These are phyloP conservation scores for Drosophila nigricruria DNA, from an alignment of 2,888 invertebrate species.

Conservation along the genomic window DNA sequence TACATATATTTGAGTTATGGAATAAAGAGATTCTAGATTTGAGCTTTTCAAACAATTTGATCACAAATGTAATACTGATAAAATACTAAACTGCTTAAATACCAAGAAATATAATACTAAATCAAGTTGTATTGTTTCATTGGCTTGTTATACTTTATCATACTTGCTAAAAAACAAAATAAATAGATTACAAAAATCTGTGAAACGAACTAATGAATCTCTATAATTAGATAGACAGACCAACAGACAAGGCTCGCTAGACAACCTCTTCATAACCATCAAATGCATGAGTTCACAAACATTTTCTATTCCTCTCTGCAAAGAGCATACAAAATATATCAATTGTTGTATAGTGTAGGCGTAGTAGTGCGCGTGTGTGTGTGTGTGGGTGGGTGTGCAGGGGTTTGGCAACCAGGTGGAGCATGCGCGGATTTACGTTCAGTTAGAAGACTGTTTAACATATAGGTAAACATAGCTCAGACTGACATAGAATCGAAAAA, in stretches of 20 bases:
- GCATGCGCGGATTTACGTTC: conserved; percentile 31
- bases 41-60: too few species aligned
- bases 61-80: not conserved
- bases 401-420: conserved; percentile 46
- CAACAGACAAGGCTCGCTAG: not conserved
- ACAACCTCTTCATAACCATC: not conserved
- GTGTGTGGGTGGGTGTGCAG: conserved; percentile 12
- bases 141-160: too few species aligned
- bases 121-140: too few species aligned
- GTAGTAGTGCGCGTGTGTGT: not conserved
- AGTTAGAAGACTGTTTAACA: not conserved
- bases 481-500: conserved; percentile 31
- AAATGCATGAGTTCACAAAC: not conserved
- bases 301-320: not conserved
- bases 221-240: not conserved
- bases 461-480: conserved; percentile 14
- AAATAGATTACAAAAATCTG: too few species aligned
- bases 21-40: not conserved
- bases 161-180: too few species aligned
- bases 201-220: not conserved
- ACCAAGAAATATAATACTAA: not conserved
- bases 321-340: not conserved
- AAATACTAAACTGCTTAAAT: not conserved
- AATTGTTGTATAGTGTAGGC: not conserved
- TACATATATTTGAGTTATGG: too few species aligned